Base-by-base conservation (phyloP, 2,888 invertebrate species). In the Sesamia inferens region DNA sequence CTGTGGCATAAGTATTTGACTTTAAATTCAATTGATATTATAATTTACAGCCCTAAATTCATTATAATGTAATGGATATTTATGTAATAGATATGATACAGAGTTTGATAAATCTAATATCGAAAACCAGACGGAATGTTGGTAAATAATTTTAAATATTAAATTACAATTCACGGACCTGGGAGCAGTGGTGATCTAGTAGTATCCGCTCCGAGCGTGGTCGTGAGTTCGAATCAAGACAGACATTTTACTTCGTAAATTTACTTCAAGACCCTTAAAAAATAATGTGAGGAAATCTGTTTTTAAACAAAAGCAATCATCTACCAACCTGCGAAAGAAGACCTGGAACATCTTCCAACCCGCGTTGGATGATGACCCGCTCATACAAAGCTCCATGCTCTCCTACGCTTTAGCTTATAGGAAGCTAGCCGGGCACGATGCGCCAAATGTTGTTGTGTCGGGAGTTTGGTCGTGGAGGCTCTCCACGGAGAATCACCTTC, bases 11-110 rank as follows among this genome's bases (percentile, higher is more conserved):
- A 51, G 4, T 76, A 44, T 64, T 74, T 76, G 42, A 8, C 6
- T 58, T 76, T 24, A 54, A 77, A 69, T 61, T 78, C 16, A 77
- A 55, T 62, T 19, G 16, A 19, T 68, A 77, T 75, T 75, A 0
- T 31, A 8, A 78, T 70, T 78, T 75, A 14, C 71, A 6, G 61
- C 11, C 24, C 70, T 78, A 61, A 24, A 69, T 77, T 47, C 19
- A 39, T 61, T 68, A n/a, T n/a, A n/a, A n/a, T 47, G 44, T 51
- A 57, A 58, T 58, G 19, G 51, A 22, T 76, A 31, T 68, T 58
- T 58, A n/a, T 10, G 14, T 14, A 44, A 22, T 22, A n/a, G n/a
- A 16, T 47, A 13, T 44, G 24, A 48, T 74, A 74, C 11, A 31
- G 19, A 7, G 11, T 0, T 13, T 31, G 31, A 51, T 73, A 16